phyloP scores from a whole-genome alignment of 2,113 vertebrate species.

The Marcusenius ussheri region DNA sequence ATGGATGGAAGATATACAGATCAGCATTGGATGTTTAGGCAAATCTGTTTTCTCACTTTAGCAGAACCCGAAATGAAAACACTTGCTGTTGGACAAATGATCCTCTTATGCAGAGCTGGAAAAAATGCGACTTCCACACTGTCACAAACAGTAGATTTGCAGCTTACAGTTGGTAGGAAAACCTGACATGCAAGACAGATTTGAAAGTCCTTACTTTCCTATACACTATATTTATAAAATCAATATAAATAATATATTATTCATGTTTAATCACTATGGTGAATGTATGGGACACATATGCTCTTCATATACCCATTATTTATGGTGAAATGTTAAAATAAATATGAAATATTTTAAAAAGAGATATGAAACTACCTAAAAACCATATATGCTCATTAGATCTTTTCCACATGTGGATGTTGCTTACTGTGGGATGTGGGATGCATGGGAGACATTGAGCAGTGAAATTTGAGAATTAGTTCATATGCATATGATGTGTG shows the following conservation, averaged over 20 bases:
- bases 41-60: not conserved
- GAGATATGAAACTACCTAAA: not conserved
- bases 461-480: not conserved
- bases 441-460: not conserved
- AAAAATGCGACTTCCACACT: not conserved
- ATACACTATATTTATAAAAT: not conserved
- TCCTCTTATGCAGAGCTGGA: not conserved
- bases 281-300: not conserved
- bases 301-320: not conserved
- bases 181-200: not conserved
- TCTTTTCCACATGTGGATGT: not conserved
- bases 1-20: not conserved
- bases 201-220: not conserved
- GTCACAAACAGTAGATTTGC: not conserved
- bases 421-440: not conserved
- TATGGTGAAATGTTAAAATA: not conserved
- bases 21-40: not conserved
- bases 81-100: not conserved
- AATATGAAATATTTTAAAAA: not conserved
- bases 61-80: not conserved
- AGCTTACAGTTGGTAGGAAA: not conserved
- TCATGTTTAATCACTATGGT: not conserved
- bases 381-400: not conserved
- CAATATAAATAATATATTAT: not conserved
- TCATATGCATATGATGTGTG: not conserved